Evolutionary conservation across 2,113 vertebrate species (phyloP).

Genomic region (Dasyornis broadbenti): DNA sequence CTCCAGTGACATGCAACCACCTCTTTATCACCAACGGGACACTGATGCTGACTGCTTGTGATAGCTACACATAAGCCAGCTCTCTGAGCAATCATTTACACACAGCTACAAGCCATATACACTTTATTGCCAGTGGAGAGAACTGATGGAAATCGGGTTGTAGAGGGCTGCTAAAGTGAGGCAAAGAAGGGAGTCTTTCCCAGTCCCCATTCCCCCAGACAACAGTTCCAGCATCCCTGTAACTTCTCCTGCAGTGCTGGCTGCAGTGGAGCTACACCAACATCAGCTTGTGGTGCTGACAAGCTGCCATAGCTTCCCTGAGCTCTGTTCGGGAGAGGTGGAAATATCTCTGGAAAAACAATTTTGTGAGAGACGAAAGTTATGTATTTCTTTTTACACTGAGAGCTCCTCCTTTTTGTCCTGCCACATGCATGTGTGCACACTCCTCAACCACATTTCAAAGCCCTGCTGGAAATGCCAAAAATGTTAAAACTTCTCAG

Average conservation of each 20-base stretch:
- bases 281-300: neutral
- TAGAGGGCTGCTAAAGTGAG: neutral
- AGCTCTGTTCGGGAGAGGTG: neutral
- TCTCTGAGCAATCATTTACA: neutral
- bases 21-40: neutral
- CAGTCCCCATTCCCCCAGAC: neutral
- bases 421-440: neutral
- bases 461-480: neutral
- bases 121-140: neutral
- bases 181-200: neutral
- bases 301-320: neutral
- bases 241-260: neutral
- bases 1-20: neutral
- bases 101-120: neutral
- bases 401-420: neutral
- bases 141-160: neutral
- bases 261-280: neutral
- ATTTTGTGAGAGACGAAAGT: neutral
- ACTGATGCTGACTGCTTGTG: neutral
- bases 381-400: neutral
- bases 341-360: neutral
- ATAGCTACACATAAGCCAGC: neutral
- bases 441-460: neutral
- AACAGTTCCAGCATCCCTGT: neutral
- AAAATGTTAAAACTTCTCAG: neutral